Conservation (phyloP, 2,797 vertebrate genomes). For the Artibeus jamaicensis region DNA sequence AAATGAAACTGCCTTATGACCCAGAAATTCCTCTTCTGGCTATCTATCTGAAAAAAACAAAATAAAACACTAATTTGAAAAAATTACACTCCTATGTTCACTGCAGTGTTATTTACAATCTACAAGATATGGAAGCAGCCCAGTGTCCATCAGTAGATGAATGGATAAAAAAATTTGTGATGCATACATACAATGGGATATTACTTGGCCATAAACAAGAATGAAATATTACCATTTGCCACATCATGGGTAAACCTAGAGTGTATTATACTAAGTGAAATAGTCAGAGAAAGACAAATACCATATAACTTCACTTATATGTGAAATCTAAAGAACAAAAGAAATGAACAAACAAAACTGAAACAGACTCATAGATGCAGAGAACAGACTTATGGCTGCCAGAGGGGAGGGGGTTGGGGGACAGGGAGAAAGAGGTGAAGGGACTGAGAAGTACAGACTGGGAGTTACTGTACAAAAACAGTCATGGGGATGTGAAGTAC, state of each 20-base stretch:
- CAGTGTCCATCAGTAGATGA: background rate
- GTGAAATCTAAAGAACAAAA: background rate
- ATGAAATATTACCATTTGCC: background rate
- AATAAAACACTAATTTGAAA: background rate
- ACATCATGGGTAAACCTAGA: background rate
- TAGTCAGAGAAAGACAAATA: background rate
- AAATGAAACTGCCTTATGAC: background rate
- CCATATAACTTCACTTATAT: background rate
- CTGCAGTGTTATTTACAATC: background rate
- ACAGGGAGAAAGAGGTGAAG: background rate
- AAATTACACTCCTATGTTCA: background rate
- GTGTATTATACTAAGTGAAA: background rate
- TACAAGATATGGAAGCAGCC: background rate
- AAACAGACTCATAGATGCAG: background rate
- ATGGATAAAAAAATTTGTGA: background rate
- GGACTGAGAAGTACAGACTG: background rate
- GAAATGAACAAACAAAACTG: background rate
- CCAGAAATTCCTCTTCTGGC: background rate
- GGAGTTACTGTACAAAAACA: background rate
- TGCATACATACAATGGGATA: background rate
- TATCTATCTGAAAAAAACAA: background rate
- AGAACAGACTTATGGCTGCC: background rate
- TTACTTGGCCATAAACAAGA: background rate
- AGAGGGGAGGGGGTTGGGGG: background rate
- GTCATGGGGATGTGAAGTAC: background rate